These are phyloP conservation scores for Propithecus deckenii DNA, from an alignment of 2,797 vertebrate genomes.

Conservation along the genomic window DNA sequence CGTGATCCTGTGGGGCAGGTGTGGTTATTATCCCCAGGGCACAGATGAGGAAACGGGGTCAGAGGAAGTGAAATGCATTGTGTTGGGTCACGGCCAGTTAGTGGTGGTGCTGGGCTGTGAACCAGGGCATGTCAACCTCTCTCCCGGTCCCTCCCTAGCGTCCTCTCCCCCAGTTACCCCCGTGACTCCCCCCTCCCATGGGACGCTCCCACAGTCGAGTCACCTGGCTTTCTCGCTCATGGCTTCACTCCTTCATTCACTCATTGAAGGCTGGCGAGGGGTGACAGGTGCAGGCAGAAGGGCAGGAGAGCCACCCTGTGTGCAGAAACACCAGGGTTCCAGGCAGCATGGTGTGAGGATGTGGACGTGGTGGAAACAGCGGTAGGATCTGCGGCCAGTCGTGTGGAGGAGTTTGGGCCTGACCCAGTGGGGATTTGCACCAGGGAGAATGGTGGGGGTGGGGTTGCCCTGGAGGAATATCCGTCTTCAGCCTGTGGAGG, in stretches of 20 bases:
- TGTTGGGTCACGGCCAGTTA: too few species aligned
- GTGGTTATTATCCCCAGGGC: too few species aligned
- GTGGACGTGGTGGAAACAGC: accelerated
- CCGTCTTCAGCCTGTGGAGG: neutral
- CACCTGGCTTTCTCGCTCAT: too few species aligned
- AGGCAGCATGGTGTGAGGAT: accelerated
- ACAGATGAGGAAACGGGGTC: neutral
- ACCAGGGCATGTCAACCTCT: too few species aligned
- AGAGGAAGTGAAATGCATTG: accelerated
- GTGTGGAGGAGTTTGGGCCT: neutral
- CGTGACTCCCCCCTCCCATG: too few species aligned
- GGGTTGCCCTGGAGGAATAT: neutral
- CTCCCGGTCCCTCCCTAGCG: neutral
- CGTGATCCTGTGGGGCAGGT: neutral
- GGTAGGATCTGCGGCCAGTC: accelerated
- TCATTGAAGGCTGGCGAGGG: neutral
- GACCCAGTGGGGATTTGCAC: neutral
- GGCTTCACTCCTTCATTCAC: neutral
- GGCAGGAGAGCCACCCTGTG: accelerated
- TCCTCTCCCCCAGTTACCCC: neutral
- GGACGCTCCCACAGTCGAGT: too few species aligned
- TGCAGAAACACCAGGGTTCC: neutral
- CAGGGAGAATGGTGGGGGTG: neutral
- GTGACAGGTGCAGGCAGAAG: too few species aligned
- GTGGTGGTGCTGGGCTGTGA: neutral